Evolutionary conservation across 1,140 invertebrate genomes (phyloP).

Genomic region (Caenorhabditis inopinata): DNA sequence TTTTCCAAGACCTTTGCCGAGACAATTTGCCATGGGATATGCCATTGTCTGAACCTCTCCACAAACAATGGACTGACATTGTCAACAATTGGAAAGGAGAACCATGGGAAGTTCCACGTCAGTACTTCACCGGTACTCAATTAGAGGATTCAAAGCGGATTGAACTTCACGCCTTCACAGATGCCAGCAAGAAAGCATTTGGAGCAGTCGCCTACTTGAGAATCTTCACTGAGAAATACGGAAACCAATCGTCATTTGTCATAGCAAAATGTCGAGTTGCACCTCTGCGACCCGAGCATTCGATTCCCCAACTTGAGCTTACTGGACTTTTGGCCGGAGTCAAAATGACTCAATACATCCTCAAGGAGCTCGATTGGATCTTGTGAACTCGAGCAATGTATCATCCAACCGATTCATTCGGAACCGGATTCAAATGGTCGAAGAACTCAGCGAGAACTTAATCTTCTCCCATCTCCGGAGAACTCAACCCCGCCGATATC

Average conservation of each 20-base stretch:
- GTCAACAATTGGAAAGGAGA: no score
- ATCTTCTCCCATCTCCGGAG: neutral
- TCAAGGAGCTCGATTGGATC: neutral
- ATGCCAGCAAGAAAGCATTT: no score
- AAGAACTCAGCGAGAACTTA: neutral
- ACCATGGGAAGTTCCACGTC: no score
- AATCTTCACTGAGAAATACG: no score
- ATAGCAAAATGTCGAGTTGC: neutral
- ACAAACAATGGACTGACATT: neutral
- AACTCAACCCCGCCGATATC: neutral
- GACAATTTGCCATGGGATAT: neutral
- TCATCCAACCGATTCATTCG: neutral
- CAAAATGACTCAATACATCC: neutral
- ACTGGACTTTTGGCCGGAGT: neutral
- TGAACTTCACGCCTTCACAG: no score
- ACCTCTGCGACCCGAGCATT: neutral
- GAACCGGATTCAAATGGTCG: neutral
- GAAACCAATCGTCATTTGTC: neutral
- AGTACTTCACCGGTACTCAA: no score
- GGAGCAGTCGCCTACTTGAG: no score
- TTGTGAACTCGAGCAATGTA: no score
- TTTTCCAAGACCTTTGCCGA: no score
- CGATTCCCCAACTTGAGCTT: neutral
- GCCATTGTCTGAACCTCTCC: neutral
- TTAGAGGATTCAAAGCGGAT: no score